These are phyloP conservation scores for Linnaemya vulpina DNA, from an alignment of 2,888 invertebrate species.

Conservation along the genomic window DNA sequence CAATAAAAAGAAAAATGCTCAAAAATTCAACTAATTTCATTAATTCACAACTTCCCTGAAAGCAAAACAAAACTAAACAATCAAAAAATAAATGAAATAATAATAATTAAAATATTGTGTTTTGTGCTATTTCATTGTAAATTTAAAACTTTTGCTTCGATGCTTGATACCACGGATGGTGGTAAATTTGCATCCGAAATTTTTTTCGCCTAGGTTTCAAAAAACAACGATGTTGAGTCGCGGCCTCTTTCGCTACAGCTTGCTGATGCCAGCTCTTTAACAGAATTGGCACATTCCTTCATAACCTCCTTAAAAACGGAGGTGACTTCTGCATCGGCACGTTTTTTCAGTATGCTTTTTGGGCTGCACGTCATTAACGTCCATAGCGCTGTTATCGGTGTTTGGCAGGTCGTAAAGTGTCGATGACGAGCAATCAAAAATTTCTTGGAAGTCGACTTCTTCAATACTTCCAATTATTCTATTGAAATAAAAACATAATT, in stretches of 20 bases:
- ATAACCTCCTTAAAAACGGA: constrained; percentile 21
- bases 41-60: too few species aligned
- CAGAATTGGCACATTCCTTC: constrained; percentile 6
- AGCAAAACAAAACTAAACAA: too few species aligned
- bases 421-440: constrained; percentile 11
- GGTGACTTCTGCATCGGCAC: background rate
- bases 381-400: background rate
- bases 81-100: too few species aligned
- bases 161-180: background rate
- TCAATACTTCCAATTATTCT: background rate
- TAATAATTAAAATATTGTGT: too few species aligned
- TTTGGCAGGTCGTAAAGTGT: background rate
- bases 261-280: constrained; percentile 8
- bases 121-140: constrained; percentile 1
- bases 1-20: too few species aligned
- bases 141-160: constrained; percentile 17
- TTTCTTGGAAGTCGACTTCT: background rate
- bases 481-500: background rate
- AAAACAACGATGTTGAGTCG: constrained; percentile 3
- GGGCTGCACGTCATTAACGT: background rate
- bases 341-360: background rate
- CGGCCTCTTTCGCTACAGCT: background rate
- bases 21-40: too few species aligned
- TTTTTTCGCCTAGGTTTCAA: constrained; percentile 20
- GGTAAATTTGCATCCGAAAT: constrained; percentile 13